These are phyloP conservation scores for Hydractinia echinata DNA, from an alignment of 30 jellyfish, hydroid and myxozoan species.

Conservation along the genomic window DNA sequence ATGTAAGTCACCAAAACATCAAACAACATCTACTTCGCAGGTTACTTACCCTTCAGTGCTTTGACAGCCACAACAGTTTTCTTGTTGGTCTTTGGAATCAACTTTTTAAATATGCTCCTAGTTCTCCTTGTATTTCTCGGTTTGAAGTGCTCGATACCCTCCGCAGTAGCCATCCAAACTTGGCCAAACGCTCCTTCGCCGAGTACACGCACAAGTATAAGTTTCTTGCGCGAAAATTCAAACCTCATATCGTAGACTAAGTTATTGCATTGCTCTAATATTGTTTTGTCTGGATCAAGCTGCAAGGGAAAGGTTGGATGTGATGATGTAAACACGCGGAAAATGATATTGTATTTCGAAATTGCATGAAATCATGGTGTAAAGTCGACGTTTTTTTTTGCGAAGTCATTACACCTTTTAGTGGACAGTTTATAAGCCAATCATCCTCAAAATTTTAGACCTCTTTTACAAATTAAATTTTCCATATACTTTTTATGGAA, in stretches of 20 bases:
- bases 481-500: too few relatives aligned
- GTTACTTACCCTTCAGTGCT: too few relatives aligned
- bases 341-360: too few relatives aligned
- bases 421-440: too few relatives aligned
- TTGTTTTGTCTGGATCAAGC: conserved; percentile 22
- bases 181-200: conserved; percentile 18
- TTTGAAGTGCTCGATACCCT: background rate
- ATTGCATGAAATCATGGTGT: too few relatives aligned
- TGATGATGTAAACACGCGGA: too few relatives aligned
- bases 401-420: too few relatives aligned
- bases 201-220: conserved; percentile 6
- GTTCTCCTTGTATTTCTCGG: background rate
- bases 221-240: conserved; percentile 26
- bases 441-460: too few relatives aligned
- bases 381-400: too few relatives aligned
- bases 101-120: background rate
- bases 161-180: conserved; percentile 3
- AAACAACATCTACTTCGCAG: too few relatives aligned
- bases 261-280: conserved; percentile 9
- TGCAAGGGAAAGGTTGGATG: background rate
- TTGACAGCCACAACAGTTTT: conserved; percentile 25
- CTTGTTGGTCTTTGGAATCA: background rate
- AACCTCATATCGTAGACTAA: conserved; percentile 9
- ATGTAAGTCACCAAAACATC: too few relatives aligned
- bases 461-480: too few relatives aligned